Percentiles rank a stretch among this genome's conserved stretches.
phyloP scores from a whole-genome alignment of 2,113 vertebrate genomes.

The Aix galericulata region DNA sequence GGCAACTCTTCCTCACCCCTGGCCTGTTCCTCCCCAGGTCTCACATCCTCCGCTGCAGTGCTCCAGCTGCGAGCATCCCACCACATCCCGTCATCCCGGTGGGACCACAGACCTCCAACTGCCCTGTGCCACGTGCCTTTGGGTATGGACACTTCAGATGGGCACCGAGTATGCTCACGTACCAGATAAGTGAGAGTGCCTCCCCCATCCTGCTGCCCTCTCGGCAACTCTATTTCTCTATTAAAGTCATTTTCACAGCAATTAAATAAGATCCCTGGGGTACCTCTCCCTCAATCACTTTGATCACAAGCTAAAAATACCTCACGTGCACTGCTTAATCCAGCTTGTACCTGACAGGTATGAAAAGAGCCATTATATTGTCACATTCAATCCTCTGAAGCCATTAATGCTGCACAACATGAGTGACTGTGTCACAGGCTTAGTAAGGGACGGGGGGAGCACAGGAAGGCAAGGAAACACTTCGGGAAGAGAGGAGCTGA shows the following conservation, averaged over 20 bases:
- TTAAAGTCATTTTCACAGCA: conserved; percentile 8
- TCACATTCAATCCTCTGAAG: neutral
- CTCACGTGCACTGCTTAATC: neutral
- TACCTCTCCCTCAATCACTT: neutral
- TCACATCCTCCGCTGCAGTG: neutral
- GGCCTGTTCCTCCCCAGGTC: neutral
- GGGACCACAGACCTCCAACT: neutral
- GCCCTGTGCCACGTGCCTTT: neutral
- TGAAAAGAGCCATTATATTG: neutral
- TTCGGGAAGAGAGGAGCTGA: neutral
- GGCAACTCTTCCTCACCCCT: neutral
- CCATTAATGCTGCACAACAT: neutral
- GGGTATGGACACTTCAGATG: neutral
- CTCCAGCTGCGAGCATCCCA: neutral
- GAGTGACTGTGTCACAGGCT: neutral
- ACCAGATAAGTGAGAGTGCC: neutral
- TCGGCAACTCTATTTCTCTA: neutral
- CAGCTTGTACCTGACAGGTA: neutral
- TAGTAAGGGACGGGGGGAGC: neutral
- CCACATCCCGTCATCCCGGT: neutral
- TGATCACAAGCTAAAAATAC: conserved; percentile 12
- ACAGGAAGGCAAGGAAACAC: neutral
- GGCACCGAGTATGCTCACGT: neutral
- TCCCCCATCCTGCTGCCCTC: neutral
- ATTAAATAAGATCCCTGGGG: conserved; percentile 3